Percentiles rank a stretch among this genome's conserved stretches.
phyloP scores from a whole-genome alignment of 2,888 invertebrate species.

The Arctia plantaginis region DNA sequence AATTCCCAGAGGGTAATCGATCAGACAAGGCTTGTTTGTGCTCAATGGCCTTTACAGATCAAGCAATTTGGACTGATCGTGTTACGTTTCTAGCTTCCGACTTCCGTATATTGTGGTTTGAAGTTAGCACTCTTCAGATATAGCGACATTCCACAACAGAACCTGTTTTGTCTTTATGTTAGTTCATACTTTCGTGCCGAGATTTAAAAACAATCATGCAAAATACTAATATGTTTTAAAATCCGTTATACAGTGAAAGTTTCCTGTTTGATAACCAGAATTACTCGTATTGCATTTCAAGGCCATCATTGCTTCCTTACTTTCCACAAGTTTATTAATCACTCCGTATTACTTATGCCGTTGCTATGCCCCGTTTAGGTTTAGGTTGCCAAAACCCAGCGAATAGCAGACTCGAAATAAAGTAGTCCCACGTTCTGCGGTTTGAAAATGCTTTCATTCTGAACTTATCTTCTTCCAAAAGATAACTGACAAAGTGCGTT shows the following conservation, averaged over 20 bases:
- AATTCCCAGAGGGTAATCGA: conserved; percentile 14
- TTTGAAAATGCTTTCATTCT: background rate
- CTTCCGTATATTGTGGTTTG: conserved; percentile 14
- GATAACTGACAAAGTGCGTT: too few relatives aligned
- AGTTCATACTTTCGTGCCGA: background rate
- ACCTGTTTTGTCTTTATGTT: background rate
- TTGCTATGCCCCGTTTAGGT: too few relatives aligned
- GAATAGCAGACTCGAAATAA: background rate
- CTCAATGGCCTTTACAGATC: conserved; percentile 6
- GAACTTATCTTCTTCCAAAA: too few relatives aligned
- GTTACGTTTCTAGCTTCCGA: conserved; percentile 26
- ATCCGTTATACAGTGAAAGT: background rate
- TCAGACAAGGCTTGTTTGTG: conserved; percentile 1
- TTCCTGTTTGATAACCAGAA: background rate
- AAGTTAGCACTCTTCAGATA: background rate
- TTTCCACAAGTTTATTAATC: background rate
- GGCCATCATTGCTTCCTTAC: background rate
- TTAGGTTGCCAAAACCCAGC: too few relatives aligned
- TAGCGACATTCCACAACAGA: background rate
- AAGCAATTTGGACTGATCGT: conserved; percentile 26
- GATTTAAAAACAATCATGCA: background rate
- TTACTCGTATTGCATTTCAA: too few relatives aligned
- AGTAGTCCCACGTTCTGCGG: background rate
- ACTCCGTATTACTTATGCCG: too few relatives aligned
- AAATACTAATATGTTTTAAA: background rate